Base-by-base conservation (phyloP, 2,888 invertebrate species). In the Leptopilina myrica region DNA sequence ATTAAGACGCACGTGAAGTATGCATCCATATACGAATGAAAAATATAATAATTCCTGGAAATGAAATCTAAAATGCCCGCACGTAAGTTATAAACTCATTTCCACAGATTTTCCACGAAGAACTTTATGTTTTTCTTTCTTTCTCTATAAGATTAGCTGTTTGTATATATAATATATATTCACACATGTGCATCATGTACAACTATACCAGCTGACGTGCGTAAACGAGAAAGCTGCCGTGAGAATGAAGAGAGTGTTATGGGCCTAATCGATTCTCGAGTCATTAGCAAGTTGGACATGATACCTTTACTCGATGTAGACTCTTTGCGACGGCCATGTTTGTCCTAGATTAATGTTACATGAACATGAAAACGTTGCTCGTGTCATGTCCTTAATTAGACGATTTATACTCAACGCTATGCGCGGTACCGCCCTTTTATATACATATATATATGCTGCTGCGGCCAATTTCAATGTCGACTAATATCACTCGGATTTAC, bases 261-360 rank as follows among this genome's bases (percentile, higher is more conserved):
- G 79, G 80, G 81, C 82, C 86, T 88, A 89, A 90, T 91, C 90
- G 91, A 91, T 91, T 86, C 84, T 79, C 64, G 84, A 86, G 89
- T 90, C 89, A 90, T 91, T 91, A 91, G 88, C 89, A 87, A 86
- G 85, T 87, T 84, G 84, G 86, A 84, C 88, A 86, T 86, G 88
- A 88, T 88, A 88, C 84, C 86, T 85, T 85, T 84, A 85, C 82
- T 82, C 77, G 75, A 67, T 81, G 75, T 84, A 85, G 85, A 84
- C 79, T 78, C 43, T 69, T 49, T 76, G 79, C 78, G 81, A 79
- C 86, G 85, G 88, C 87, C 89, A 89, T 89, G 87, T 89, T 90
- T 90, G 87, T 85, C 87, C 86, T 87, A 88, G 88, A 90, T 90
- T 89, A 88, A 90, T 89, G 90, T 87, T 87, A 85, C 87, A 78